A percentile compares a stretch with the other conserved stretches of the same genome.
Conservation (phyloP, 1,140 invertebrate species). For the Cotesia typhae region DNA sequence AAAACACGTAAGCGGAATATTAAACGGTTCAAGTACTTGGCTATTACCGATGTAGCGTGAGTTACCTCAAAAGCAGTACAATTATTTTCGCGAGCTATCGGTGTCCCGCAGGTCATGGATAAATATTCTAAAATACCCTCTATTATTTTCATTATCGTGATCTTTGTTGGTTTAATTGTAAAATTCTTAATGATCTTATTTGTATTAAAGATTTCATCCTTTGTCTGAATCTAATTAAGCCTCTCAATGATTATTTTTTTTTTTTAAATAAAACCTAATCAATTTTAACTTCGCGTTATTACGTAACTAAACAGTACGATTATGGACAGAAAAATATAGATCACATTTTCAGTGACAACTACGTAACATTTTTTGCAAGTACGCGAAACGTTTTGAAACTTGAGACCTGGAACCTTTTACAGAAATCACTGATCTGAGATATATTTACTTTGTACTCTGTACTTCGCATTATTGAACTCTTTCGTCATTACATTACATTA, state of each 20-base stretch:
- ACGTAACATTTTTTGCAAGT: too few relatives aligned
- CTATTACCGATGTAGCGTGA: neutral
- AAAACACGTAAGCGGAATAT: constrained; percentile 17
- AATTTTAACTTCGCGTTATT: too few relatives aligned
- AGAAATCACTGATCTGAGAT: too few relatives aligned
- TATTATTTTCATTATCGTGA: constrained; percentile 12
- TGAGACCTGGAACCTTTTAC: neutral
- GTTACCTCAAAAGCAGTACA: constrained; percentile 5
- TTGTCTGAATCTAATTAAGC: too few relatives aligned
- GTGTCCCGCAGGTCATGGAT: constrained; percentile 3
- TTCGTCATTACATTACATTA: too few relatives aligned
- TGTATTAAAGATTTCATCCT: too few relatives aligned
- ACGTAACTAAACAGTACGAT: too few relatives aligned
- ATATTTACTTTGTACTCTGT: too few relatives aligned
- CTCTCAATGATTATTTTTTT: too few relatives aligned
- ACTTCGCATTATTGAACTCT: too few relatives aligned
- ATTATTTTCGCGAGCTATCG: constrained; percentile 11
- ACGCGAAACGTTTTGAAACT: neutral
- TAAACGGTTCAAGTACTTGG: constrained; percentile 5
- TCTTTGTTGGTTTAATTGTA: neutral
- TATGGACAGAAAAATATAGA: neutral
- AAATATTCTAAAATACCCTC: neutral
- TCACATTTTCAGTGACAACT: neutral
- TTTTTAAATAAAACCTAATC: too few relatives aligned
- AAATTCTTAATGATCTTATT: too few relatives aligned